Conservation (phyloP, 2,888 invertebrate species). For the Platypus cylindrus region DNA sequence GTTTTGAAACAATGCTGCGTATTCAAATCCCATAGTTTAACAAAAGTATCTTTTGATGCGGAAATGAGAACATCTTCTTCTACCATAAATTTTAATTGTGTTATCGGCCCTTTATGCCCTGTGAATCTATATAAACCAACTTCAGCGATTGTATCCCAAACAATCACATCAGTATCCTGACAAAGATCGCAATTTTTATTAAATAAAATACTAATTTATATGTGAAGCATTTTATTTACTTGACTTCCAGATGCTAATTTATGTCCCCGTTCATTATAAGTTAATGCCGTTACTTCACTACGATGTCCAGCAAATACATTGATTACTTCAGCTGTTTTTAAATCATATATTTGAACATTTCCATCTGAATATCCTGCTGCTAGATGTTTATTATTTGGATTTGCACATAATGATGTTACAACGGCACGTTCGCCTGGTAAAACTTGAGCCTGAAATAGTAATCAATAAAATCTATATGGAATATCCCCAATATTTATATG, state of each 20-base stretch:
- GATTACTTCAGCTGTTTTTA: conserved; percentile 56
- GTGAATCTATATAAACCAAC: conserved; percentile 77
- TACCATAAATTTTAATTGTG: conserved; percentile 63
- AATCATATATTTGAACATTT: conserved; percentile 67
- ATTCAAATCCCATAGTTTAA: conserved; percentile 95
- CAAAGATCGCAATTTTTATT: conserved; percentile 20
- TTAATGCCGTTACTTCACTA: conserved; percentile 67
- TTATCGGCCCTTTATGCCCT: conserved; percentile 86
- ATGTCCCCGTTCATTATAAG: conserved; percentile 74
- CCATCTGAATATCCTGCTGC: conserved; percentile 92
- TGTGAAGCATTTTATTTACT: conserved; percentile 37
- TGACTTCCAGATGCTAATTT: conserved; percentile 80
- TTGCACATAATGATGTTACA: conserved; percentile 64
- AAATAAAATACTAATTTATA: conserved; percentile 2
- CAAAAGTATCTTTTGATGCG: conserved; percentile 83
- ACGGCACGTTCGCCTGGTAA: conserved; percentile 69
- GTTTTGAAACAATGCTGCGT: conserved; percentile 95
- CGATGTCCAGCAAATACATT: conserved; percentile 76
- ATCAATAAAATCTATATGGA: conserved; percentile 14
- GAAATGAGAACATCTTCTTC: conserved; percentile 59
- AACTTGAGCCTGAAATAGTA: conserved; percentile 51
- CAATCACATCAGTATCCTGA: conserved; percentile 83
- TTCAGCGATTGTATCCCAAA: conserved; percentile 91
- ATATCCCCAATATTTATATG: no score
- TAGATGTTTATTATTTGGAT: conserved; percentile 63